Base-by-base conservation (phyloP, 2,797 vertebrate species). In the Typhlichthys eigenmanni region DNA sequence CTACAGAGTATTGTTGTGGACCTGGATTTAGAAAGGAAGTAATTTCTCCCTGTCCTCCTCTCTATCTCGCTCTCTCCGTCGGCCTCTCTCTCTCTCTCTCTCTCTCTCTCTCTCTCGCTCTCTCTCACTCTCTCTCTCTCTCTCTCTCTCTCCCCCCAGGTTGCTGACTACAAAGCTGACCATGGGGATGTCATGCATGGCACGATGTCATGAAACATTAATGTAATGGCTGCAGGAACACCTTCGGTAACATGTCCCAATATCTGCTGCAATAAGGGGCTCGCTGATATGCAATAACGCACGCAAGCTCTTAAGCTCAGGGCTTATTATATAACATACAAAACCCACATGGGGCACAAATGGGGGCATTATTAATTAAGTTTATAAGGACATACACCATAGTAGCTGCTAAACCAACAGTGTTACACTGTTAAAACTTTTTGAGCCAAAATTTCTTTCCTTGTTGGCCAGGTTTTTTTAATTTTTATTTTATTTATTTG, bases 131-230 rank as follows among this genome's bases (percentile, higher is more conserved):
- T 69, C 76, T 79, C 76, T 80, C 78, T 79, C 82, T 81, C 80
- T 46, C 16, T 62, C 76, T 51, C 65, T 82, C 77, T 54, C 64
- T 76, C 78, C 74, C 75, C 76, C 59, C 72, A 47, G 45, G 61
- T 71, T 62, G 66, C 67, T 3, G 65, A 70, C 66, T 61, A 63
- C 78, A 76, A 63, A 71, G 71, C 58, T 5, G 5, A 19, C 79
- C 71, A 80, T 78, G 82, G 76, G 66, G 81, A 85, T 69, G 81
- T 88, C 85, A 83, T 68, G 60, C 24, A 24, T 72, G 80, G 67
- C 80, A 80, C 3, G 74, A 70, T 73, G 77, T 78, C 81, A 74
- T 82, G 67, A 85, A 86, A 83, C 76, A 82, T 75, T 82, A 71
- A 88, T 86, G 60, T 54, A 70, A 73, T 62, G 67, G 50, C 73